Percentiles rank a stretch among this genome's conserved stretches.
phyloP scores from a whole-genome alignment of 2,113 vertebrate genomes.

The Muscicapa adusta region DNA sequence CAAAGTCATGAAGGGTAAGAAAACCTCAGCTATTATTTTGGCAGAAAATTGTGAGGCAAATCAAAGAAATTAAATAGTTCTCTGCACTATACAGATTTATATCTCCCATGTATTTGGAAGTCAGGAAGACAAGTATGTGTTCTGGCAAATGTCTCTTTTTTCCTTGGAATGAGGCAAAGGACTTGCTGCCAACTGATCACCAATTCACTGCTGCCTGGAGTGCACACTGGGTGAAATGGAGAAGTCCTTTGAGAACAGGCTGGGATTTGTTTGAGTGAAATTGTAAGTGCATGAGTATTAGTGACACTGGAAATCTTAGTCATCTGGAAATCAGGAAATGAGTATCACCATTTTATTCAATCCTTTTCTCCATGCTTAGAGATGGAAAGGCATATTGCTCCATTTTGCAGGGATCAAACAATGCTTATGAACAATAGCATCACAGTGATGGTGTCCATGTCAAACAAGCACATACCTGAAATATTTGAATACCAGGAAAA shows the following conservation, averaged over 20 bases:
- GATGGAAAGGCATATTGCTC: background rate
- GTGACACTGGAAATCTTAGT: background rate
- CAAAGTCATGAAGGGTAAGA: background rate
- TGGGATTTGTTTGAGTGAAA: background rate
- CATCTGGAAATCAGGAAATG: background rate
- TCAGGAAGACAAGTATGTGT: conserved; percentile 25
- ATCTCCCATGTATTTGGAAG: conserved; percentile 19
- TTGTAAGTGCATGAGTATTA: background rate
- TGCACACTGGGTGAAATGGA: background rate
- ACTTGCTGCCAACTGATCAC: background rate
- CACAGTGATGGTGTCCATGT: background rate
- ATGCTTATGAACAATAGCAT: background rate
- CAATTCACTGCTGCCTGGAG: background rate
- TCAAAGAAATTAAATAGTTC: background rate
- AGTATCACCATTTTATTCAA: background rate
- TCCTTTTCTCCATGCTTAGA: background rate
- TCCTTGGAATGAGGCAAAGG: conserved; percentile 6
- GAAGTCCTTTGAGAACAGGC: background rate
- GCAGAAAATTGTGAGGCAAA: background rate
- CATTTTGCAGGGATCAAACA: background rate
- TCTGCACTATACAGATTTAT: background rate
- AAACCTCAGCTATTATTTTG: conserved; percentile 3
- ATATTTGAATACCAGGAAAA: background rate
- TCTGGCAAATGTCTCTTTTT: conserved; percentile 32
- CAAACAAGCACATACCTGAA: background rate